Base-by-base conservation (phyloP, 2,113 vertebrate species). In the Pterocles orientalis region DNA sequence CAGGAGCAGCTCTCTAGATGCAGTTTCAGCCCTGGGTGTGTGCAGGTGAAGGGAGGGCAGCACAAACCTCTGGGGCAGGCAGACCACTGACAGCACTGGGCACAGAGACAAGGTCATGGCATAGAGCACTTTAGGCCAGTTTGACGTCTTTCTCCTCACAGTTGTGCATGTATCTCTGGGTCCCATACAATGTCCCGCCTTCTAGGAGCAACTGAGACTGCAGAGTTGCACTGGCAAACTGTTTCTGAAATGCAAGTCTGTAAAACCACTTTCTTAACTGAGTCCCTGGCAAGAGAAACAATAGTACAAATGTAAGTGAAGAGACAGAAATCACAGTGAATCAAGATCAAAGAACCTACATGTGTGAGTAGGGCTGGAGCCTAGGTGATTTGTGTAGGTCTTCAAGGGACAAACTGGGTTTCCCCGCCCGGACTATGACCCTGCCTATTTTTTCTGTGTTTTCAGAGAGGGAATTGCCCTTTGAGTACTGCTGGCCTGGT, bases 1-100 rank as follows among this genome's bases (percentile, higher is more conserved):
- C 0, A 0, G 57, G 54, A 90, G n/a, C 7, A 2, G 14, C 9
- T 79, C 50, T 58, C 23, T 8, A 13, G 8, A 36, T 58, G 71
- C 1, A 2, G 36, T 41, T 77, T 36, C 75, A 0, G 18, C 18
- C n/a, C 53, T 0, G 0, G 1, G 2, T 31, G 5, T 25, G 31
- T 0, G 2, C 68, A 92, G 79, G 62, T 90, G 76, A 21, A 54
- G n/a, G n/a, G 20, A 48, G 31, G 14, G 26, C 0, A 0, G 4
- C 17, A 33, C 8, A 34, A 18, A 77, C 9, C 3, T 18, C 13
- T 0, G 0, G 23, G 23, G 5, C 36, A 21, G 34, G 19, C 14
- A 14, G 14, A 33, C 5, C 8, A 1, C 9, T 1, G 28, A 19
- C 11, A 58, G n/a, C 26, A 33, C 10, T 4, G 2, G 45, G 2